Percentiles rank a stretch among this genome's conserved stretches.
Evolutionary conservation across 2,797 vertebrate species (phyloP).

Genomic region (Rhadinocentrus ornatus): DNA sequence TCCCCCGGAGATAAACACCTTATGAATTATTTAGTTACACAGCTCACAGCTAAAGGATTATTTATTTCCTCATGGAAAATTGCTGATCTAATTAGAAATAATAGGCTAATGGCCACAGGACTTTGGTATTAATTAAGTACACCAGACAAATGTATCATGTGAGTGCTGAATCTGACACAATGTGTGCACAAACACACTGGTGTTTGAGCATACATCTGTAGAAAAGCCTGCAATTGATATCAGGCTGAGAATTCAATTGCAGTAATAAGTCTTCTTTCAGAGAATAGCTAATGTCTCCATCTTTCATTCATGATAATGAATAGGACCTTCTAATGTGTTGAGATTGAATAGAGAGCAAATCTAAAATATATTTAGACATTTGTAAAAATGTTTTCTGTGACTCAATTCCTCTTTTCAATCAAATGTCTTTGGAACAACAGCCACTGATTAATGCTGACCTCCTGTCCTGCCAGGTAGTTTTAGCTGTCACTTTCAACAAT

Average conservation of each 20-base stretch:
- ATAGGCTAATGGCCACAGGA: not conserved
- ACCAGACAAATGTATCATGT: not conserved
- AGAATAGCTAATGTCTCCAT: not conserved
- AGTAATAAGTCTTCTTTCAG: not conserved
- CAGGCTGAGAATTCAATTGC: slow-evolving; percentile 15
- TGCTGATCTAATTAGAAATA: slow-evolving; percentile 15
- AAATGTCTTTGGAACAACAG: not conserved
- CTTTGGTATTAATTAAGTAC: not conserved
- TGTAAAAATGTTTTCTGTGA: not conserved
- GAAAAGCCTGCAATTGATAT: slow-evolving; percentile 10
- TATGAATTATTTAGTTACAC: not conserved
- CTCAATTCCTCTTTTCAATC: not conserved
- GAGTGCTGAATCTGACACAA: not conserved
- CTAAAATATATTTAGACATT: slow-evolving; percentile 1
- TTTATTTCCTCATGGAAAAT: not conserved
- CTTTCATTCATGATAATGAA: not conserved
- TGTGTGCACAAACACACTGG: slow-evolving; percentile 2
- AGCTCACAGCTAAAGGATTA: not conserved
- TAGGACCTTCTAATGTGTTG: slow-evolving; percentile 15
- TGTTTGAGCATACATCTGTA: not conserved
- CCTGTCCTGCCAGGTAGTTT: not conserved
- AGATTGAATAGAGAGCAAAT: slow-evolving; percentile 5
- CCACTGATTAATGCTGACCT: not conserved
- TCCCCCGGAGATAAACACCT: not conserved
- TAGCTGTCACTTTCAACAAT: too few relatives aligned